Evolutionary conservation across 2,113 vertebrate species (phyloP), one percentile per base, ranked within the genome.

Genomic region (Neogale vison): DNA sequence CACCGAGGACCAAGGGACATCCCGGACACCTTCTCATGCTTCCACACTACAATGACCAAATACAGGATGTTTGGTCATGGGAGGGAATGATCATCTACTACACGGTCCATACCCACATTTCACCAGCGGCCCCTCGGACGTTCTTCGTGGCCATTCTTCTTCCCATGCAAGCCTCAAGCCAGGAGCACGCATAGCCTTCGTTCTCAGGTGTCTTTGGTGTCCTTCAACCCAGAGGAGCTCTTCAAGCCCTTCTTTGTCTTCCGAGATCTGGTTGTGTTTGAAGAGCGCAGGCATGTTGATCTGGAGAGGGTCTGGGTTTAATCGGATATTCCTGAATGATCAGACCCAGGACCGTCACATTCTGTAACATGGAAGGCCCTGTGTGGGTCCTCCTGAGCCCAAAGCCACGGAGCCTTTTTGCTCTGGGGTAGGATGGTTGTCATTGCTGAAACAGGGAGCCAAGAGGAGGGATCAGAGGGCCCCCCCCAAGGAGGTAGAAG

Each of bases 41-140:
- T 15, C 15, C 39, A 69, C 45, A 24, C 29, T 13, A 1, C 7
- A 1, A 4, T 20, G 13, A 72, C n/a, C 67, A 47, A 94, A 39
- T 61, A 18, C 88, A 61, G 77, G 87, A 15, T 7, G 4, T 1
- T 1, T 12, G 52, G 67, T 14, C 5, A 1, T 12, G 47, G 36
- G 36, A 12, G 14, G 47, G n/a, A 20, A 1, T 29, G 29, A 12
- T 55, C 50, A 57, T n/a, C 18, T 39, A 26, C 34, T 6, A 11
- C 10, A 55, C 10, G 61, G 57, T 11, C 47, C 17, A 24, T 4
- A 74, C 26, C 42, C 17, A 21, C 11, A 59, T 88, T 45, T 50
- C 47, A 39, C 39, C 0, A 0, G 2, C 29, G 18, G 29, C 59
- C 23, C 31, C 57, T 76, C 1, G 0, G 15, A 42, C 15, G 31